Evolutionary conservation across 2,797 vertebrate genomes (phyloP).

Genomic region (Diceros bicornis): DNA sequence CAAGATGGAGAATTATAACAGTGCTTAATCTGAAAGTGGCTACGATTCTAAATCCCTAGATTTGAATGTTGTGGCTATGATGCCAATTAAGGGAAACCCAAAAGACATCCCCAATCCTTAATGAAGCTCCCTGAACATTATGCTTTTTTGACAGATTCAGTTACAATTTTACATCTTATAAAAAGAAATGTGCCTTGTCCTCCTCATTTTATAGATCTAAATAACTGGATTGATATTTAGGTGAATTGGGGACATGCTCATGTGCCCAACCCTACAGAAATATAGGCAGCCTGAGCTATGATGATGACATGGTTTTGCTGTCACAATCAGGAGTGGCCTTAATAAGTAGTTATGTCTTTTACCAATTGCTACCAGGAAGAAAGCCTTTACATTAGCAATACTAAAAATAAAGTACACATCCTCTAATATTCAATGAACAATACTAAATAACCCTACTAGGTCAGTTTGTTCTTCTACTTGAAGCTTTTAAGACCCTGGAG

Average conservation of each 20-base stretch:
- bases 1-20: neutral
- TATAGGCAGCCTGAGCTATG: neutral
- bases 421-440: slow-evolving; percentile 3
- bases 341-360: neutral
- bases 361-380: neutral
- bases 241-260: neutral
- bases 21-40: neutral
- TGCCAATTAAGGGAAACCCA: slow-evolving; percentile 11
- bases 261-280: neutral
- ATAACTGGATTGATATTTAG: neutral
- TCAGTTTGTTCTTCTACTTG: neutral
- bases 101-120: neutral
- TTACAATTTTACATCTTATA: slow-evolving; percentile 23
- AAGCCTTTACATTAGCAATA: neutral
- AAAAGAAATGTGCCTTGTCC: neutral
- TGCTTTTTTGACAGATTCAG: slow-evolving; percentile 1
- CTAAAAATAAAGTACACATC: slow-evolving; percentile 17
- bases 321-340: neutral
- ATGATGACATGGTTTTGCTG: neutral
- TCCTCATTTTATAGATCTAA: neutral
- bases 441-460: neutral
- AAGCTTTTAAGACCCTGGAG: neutral
- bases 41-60: neutral
- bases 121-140: neutral
- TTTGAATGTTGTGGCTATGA: slow-evolving; percentile 22